Conservation (phyloP, 2,797 vertebrate species). For the Spheniscus humboldti region DNA sequence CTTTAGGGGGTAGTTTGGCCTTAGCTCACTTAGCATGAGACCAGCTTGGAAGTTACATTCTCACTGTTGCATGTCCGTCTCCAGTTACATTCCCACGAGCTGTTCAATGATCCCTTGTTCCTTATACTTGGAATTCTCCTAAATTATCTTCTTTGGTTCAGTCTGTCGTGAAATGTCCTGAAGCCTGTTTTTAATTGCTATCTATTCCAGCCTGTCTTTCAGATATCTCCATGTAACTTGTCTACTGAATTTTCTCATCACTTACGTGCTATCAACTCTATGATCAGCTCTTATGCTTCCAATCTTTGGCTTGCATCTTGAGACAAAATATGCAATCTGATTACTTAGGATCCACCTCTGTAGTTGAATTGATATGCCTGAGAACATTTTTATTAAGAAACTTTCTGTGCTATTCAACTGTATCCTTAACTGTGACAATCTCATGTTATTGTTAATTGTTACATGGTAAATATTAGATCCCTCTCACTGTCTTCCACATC, state of each 20-base stretch:
- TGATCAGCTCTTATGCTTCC: background rate
- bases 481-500: background rate
- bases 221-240: background rate
- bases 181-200: background rate
- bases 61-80: background rate
- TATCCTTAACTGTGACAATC: background rate
- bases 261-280: background rate
- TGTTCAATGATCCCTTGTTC: background rate
- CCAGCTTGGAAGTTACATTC: background rate
- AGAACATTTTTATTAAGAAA: background rate
- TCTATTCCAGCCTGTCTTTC: background rate
- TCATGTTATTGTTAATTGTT: background rate
- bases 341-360: background rate
- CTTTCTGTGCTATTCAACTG: background rate
- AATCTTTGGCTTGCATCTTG: background rate
- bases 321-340: background rate
- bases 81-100: background rate
- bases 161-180: background rate
- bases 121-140: background rate
- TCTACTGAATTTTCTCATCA: background rate
- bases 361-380: background rate
- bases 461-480: background rate
- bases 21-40: background rate
- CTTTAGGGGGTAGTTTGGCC: background rate
- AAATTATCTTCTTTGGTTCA: background rate